Base-by-base conservation (phyloP, 2,797 vertebrate species). In the Fratercula arctica region DNA sequence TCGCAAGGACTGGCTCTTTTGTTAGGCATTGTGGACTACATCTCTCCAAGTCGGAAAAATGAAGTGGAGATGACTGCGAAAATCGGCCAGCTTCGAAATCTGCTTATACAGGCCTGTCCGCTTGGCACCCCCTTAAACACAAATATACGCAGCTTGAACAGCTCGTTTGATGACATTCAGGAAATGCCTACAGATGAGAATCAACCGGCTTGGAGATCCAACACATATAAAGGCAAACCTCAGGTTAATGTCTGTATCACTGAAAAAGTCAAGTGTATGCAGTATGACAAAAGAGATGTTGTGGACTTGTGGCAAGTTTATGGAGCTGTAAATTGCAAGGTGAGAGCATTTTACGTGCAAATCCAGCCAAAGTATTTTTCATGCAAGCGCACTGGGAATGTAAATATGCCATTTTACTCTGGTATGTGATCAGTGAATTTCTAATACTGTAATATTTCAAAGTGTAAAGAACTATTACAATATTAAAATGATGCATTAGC, bases 231-330 rank as follows among this genome's bases (percentile, higher is more conserved):
- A 53, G 99, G 99, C 68, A 99, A 99, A 75, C 98, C 99, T 43
- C 97, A 98, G 56, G 98, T 99, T 63, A 99, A 97, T 6, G 97
- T 99, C 60, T 98, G 98, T 20, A 98, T 99, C 92, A 97, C 96
- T 20, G 99, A 99, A 98, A 99, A 98, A 21, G 99, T 99, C 66
- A 99, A 98, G 77, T 99, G 99, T 51, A 99, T 99, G 98, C 99
- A 99, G 90, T 99, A 99, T 56, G 98, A 98, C 91, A 98, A 98
- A 95, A 98, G 68, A 24, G 98, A 98, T 87, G 97, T 98, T 82
- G 98, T 98, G 90, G 99, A 99, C 95, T 96, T 97, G 12, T 99
- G 99, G 99, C 99, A 99, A 81, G 99, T 99, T 59, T 99, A 98
- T 35, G 99, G 99, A 94, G 97, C 98, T 46, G 98, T 99, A 50